Conservation (phyloP, 1,140 invertebrate species). For the Pseudomyrmex pallidus region DNA sequence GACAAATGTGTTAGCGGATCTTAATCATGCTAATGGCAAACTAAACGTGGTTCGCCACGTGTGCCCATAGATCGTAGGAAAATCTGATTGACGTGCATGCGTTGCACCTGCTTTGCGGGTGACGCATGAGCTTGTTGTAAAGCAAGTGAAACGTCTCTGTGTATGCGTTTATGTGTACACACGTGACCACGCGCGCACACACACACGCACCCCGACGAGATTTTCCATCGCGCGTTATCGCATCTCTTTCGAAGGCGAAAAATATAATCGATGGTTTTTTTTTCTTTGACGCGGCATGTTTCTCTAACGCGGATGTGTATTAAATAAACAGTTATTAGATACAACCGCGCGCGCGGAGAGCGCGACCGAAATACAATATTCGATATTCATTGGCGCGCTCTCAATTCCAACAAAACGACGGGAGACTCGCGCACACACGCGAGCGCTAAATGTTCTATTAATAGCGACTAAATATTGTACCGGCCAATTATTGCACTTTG, state of each 20-base stretch:
- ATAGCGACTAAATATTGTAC: too few species aligned
- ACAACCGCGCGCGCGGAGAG: too few species aligned
- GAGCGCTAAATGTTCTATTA: too few species aligned
- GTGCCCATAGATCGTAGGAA: slow-evolving; percentile 43
- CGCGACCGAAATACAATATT: too few species aligned
- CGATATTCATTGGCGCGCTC: too few species aligned
- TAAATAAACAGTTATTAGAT: too few species aligned
- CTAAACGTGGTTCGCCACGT: slow-evolving; percentile 62
- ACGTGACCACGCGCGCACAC: not conserved
- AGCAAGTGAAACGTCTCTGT: slow-evolving; percentile 19
- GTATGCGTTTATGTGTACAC: slow-evolving; percentile 4
- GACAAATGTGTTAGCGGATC: slow-evolving; percentile 26
- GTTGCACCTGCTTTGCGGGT: slow-evolving; percentile 45
- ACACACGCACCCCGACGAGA: too few species aligned
- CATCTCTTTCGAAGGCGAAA: not conserved
- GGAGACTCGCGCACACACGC: too few species aligned
- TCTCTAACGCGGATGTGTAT: too few species aligned
- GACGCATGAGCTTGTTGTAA: slow-evolving; percentile 26
- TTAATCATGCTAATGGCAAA: slow-evolving; percentile 66
- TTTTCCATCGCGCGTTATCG: not conserved
- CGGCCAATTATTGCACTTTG: too few species aligned
- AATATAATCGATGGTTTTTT: too few species aligned
- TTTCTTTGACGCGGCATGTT: not conserved
- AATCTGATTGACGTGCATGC: slow-evolving; percentile 59
- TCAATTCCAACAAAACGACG: too few species aligned